These are phyloP conservation scores for Enteromius argenteus DNA, from an alignment of 2,797 vertebrate genomes.

Conservation along the genomic window DNA sequence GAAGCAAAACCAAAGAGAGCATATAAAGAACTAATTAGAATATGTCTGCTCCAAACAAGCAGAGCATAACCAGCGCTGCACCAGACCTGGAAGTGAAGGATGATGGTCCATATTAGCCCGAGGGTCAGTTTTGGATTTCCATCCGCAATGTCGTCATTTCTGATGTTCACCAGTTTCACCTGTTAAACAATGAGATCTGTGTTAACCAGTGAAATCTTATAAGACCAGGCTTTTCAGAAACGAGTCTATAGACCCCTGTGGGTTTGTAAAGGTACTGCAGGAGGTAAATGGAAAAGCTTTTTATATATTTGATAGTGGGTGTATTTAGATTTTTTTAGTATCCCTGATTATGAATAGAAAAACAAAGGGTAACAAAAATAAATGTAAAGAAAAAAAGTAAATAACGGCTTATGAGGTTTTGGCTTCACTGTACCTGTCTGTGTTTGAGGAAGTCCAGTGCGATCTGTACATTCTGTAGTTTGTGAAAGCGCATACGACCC, in stretches of 20 bases:
- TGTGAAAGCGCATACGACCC: conserved; percentile 97
- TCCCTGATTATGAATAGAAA: neutral
- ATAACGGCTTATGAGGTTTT: neutral
- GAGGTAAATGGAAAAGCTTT: neutral
- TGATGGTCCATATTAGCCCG: conserved; percentile 98
- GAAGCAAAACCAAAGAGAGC: neutral
- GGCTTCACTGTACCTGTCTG: conserved; percentile 83
- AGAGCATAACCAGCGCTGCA: neutral
- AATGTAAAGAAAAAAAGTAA: neutral
- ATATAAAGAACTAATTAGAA: neutral
- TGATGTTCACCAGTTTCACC: conserved; percentile 97
- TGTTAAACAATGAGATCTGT: conserved; percentile 59
- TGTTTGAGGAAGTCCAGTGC: conserved; percentile 96
- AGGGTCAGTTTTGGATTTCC: conserved; percentile 97
- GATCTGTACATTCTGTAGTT: conserved; percentile 97
- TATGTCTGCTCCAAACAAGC: neutral
- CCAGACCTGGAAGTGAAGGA: conserved; percentile 96
- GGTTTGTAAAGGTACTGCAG: neutral
- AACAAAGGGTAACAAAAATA: neutral
- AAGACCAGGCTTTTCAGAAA: neutral
- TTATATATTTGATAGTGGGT: neutral
- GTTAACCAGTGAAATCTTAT: conserved; percentile 18
- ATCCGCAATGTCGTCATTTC: conserved; percentile 95
- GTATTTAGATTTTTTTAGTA: neutral
- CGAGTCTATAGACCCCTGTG: neutral